Base-by-base conservation (phyloP, 2,888 invertebrate species). In the Antheraea yamamai region DNA sequence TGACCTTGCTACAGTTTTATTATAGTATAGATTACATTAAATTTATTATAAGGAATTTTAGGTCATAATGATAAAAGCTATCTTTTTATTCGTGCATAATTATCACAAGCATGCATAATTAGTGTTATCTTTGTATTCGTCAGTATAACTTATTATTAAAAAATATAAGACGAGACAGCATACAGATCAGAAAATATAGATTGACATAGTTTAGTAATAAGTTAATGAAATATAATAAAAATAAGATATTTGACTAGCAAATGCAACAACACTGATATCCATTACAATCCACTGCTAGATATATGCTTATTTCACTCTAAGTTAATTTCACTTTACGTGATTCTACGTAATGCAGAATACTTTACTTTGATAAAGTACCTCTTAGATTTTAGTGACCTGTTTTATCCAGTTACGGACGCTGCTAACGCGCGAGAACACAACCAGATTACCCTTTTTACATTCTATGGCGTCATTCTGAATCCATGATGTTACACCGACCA, bases 401-500 rank as follows among this genome's bases (percentile, higher is more conserved):
- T 81, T 83, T 78, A 94, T 94, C 94, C 94, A 94, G 55, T 89
- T 84, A 8, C 91, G 82, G 3, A 85, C 93, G 68, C 47, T 47
- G 47, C 47, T 47, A 47, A 47, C 12, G 47, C 47, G 47, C 47
- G 47, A 0, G 47, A 47, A 94, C 20, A 92, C 88, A 10, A 94
- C 92, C 0, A 87, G 84, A 16, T 89, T 88, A 16, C 91, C 92
- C 74, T 88, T 89, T 77, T 81, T 84, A 83, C 95, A 95, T 76
- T 85, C 85, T 76, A 80, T 80, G 20, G 94, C 89, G 76, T 94
- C 94, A 78, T 92, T 87, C 78, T 95, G 88, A 4, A 94, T 93
- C 94, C 94, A 94, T 12, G 94, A 95, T 2, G 92, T 91, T n/a
- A 94, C 87, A 72, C 94, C 94, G 71, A 92, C 68, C 61, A 95